A percentile compares a stretch with the other conserved stretches of the same genome.
phyloP scores from a whole-genome alignment of 2,797 vertebrate species.

The Pseudochromis fuscus region DNA sequence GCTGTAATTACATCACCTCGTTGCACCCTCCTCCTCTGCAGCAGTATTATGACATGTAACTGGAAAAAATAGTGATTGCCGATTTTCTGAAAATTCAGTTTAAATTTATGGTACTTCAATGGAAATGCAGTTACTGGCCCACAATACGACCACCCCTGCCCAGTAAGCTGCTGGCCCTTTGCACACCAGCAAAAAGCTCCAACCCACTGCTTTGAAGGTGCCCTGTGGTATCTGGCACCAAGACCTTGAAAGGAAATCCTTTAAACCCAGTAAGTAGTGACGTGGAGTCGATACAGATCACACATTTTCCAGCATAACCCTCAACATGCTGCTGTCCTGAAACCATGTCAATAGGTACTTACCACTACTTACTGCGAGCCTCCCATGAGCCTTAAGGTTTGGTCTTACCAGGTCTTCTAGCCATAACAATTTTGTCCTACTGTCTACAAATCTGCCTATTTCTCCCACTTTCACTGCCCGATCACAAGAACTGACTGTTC shows the following conservation, averaged over 20 bases:
- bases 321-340: not conserved
- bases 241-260: slow-evolving; percentile 7
- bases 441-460: not conserved
- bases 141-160: not conserved
- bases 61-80: no score
- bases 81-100: no score
- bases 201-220: slow-evolving; percentile 1
- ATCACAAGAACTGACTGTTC: not conserved
- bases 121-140: no score
- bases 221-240: slow-evolving; percentile 5
- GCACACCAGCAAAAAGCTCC: not conserved
- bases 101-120: no score
- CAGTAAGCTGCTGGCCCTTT: not conserved
- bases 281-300: slow-evolving; percentile 12
- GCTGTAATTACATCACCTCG: no score
- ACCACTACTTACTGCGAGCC: not conserved
- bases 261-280: slow-evolving; percentile 11
- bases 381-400: not conserved
- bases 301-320: not conserved
- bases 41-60: no score
- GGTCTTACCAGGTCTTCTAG: not conserved
- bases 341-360: not conserved
- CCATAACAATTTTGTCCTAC: not conserved
- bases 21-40: no score
- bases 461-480: not conserved